phyloP scores from a whole-genome alignment of 2,113 vertebrate species.

The Entomyzon cyanotis region DNA sequence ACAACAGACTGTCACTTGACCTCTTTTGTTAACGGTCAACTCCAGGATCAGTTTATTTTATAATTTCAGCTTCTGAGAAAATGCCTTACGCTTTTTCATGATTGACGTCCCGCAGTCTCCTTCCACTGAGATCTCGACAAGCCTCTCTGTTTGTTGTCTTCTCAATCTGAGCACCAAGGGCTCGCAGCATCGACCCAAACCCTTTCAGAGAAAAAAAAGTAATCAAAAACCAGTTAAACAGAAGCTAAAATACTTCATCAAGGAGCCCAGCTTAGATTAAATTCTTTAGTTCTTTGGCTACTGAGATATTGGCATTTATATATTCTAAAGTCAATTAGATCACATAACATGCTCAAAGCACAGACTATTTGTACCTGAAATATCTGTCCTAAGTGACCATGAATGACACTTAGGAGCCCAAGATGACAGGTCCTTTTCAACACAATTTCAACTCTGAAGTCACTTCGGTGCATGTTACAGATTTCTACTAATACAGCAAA shows the following conservation, averaged over 20 bases:
- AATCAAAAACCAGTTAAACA: not conserved
- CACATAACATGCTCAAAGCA: not conserved
- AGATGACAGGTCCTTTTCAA: not conserved
- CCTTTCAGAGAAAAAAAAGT: conserved; percentile 68
- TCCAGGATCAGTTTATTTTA: not conserved
- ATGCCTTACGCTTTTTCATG: conserved; percentile 92
- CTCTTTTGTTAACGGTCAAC: not conserved
- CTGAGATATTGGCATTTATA: not conserved
- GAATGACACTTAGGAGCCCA: not conserved
- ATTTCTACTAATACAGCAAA: not conserved
- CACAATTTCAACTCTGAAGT: not conserved
- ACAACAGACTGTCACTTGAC: not conserved
- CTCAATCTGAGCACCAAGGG: conserved; percentile 96
- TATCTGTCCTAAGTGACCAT: not conserved
- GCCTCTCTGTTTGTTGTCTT: conserved; percentile 97
- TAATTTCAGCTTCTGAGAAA: not conserved
- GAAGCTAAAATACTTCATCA: not conserved
- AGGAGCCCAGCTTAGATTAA: not conserved
- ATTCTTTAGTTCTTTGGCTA: not conserved
- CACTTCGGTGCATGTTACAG: not conserved
- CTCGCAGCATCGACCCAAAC: conserved; percentile 96
- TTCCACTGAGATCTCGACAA: conserved; percentile 92
- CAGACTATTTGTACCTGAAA: not conserved
- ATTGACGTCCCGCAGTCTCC: conserved; percentile 93
- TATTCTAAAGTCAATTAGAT: not conserved